Percentiles rank a stretch among this genome's conserved stretches.
phyloP scores from a whole-genome alignment of 1,140 invertebrate genomes.

The Zeugodacus cucurbitae region DNA sequence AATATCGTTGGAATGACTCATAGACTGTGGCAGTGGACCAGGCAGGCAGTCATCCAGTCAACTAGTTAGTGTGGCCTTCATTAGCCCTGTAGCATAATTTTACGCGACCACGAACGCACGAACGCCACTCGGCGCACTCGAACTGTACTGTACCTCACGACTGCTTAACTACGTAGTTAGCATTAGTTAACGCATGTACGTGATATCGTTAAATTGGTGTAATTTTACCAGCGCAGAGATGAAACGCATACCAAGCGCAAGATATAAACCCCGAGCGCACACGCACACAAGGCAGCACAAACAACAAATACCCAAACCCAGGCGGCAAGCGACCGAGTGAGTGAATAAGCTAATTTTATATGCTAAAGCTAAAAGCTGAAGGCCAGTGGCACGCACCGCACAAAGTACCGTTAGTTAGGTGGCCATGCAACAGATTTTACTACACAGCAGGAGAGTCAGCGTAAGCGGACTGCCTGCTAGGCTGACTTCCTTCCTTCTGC shows the following conservation, averaged over 20 bases:
- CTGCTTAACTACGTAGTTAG: slow-evolving; percentile 54
- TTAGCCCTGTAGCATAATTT: slow-evolving; percentile 1
- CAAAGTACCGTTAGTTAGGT: background rate
- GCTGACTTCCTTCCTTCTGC: background rate
- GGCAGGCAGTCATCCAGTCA: background rate
- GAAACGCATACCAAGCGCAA: slow-evolving; percentile 55
- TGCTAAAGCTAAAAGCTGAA: background rate
- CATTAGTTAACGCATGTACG: slow-evolving; percentile 66
- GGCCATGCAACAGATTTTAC: background rate
- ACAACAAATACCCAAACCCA: background rate
- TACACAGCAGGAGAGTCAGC: background rate
- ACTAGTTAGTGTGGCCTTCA: background rate
- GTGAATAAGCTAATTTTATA: background rate
- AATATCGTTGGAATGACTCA: background rate
- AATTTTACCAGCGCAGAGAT: slow-evolving; percentile 57
- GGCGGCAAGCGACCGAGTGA: background rate
- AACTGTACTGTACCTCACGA: background rate
- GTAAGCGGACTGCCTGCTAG: background rate
- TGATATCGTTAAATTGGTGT: slow-evolving; percentile 66
- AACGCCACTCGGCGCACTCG: background rate
- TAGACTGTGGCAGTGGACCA: background rate
- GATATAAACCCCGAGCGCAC: background rate
- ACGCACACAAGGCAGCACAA: background rate
- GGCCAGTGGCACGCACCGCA: background rate
- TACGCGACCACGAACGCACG: background rate